phyloP scores from a whole-genome alignment of 2,888 invertebrate genomes.

The Chamaedrilus cognettii region DNA sequence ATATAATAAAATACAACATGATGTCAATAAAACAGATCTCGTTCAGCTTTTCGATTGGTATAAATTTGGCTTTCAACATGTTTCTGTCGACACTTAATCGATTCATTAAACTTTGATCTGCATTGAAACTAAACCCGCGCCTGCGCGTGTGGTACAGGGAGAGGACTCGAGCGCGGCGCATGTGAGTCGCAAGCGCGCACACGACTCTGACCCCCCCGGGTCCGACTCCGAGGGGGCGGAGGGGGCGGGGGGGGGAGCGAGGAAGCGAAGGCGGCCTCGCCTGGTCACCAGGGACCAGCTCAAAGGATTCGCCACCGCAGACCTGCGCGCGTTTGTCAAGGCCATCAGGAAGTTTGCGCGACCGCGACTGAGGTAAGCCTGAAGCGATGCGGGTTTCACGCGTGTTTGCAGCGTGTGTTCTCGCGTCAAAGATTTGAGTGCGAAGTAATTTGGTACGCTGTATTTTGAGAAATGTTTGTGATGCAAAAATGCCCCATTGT shows the following conservation, averaged over 20 bases:
- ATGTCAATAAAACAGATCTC: too few relatives aligned
- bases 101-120: too few relatives aligned
- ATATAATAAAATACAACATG: too few relatives aligned
- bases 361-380: slow-evolving; percentile 68
- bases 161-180: not conserved
- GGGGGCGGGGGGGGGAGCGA: slow-evolving; percentile 23
- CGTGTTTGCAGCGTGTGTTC: too few relatives aligned
- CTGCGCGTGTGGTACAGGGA: not conserved
- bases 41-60: too few relatives aligned
- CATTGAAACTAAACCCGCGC: too few relatives aligned
- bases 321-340: slow-evolving; percentile 76
- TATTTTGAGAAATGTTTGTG: too few relatives aligned
- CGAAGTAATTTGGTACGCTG: too few relatives aligned
- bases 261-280: slow-evolving; percentile 53
- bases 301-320: slow-evolving; percentile 70
- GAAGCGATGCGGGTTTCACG: not conserved
- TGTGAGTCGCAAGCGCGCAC: slow-evolving; percentile 32
- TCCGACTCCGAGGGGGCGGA: slow-evolving; percentile 48
- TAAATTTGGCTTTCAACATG: too few relatives aligned
- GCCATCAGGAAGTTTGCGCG: slow-evolving; percentile 93
- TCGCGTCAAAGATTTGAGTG: too few relatives aligned
- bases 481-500: too few relatives aligned
- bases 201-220: not conserved
- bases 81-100: too few relatives aligned
- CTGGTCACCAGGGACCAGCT: slow-evolving; percentile 59